Evolutionary conservation across 2,797 vertebrate genomes (phyloP), one percentile per base, ranked within the genome.

Genomic region (Telmatherina bonti): DNA sequence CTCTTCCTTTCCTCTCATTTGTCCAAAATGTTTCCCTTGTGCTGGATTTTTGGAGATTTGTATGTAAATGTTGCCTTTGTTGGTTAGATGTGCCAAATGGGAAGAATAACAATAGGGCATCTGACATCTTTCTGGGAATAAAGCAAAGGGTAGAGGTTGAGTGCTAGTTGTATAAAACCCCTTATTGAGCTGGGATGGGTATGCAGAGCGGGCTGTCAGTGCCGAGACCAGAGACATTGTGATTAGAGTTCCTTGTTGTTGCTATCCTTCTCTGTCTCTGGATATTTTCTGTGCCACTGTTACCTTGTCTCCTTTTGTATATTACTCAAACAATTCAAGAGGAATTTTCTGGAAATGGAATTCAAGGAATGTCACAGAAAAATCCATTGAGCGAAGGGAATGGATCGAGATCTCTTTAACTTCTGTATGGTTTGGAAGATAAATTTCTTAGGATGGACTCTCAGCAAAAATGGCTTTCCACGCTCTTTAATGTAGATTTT

Each of bases 171-270:
- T 88, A 89, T 91, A 91, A 93, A 90, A 88, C 85, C 89, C 90
- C 91, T 93, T 92, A 92, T 93, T 93, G 88, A 89, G 84, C 84
- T 89, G 86, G 90, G 89, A 92, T 91, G 89, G 87, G 85, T 85
- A 86, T 93, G 85, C 78, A 2, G 83, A 88, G 85, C 86, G 84
- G 88, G 79, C 86, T 81, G 88, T 86, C 56, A n/a, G 70, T 79
- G 77, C 74, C 66, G 41, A 73, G 85, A 73, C 82, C 83, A 82
- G 69, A 89, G 83, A 86, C 85, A 68, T 85, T 76, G 76, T 90
- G 91, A 93, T 93, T 92, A 90, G 86, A 91, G 90, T 91, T 80
- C 78, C 84, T 81, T 76, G 77, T 75, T 85, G 81, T 77, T 89
- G 83, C 85, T 85, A 83, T 91, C 88, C 87, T 84, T 84, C 72